Percentiles rank a stretch among this genome's conserved stretches.
phyloP scores from a whole-genome alignment of 2,888 invertebrate genomes.

The Pseudococcus jackbeardsleyi region DNA sequence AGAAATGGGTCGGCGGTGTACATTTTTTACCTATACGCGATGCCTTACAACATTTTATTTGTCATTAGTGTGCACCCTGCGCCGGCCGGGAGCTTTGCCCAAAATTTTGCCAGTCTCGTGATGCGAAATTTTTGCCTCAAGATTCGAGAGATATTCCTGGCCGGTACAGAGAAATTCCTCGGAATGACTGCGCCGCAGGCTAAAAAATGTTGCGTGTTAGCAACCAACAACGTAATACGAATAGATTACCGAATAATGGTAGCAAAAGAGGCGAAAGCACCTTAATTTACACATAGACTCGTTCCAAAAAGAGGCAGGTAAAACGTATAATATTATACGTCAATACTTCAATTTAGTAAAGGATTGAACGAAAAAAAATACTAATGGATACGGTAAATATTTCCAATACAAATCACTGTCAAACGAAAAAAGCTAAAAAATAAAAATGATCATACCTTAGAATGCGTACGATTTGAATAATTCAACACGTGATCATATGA shows the following conservation, averaged over 20 bases:
- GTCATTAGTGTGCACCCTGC: not conserved
- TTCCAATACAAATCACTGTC: not conserved
- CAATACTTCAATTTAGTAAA: not conserved
- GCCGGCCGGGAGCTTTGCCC: not conserved
- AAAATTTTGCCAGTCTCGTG: not conserved
- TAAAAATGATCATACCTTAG: not conserved
- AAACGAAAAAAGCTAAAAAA: not conserved
- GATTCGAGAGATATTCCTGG: not conserved
- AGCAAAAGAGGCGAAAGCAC: not conserved
- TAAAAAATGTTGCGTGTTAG: not conserved
- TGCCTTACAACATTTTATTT: not conserved
- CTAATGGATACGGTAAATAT: not conserved
- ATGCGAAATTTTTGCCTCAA: not conserved
- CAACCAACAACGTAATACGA: not conserved
- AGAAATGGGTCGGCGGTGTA: slow-evolving; percentile 24
- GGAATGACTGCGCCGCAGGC: not conserved
- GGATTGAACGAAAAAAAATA: not conserved
- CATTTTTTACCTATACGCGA: not conserved
- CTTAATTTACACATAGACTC: not conserved
- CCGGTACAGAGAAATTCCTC: not conserved
- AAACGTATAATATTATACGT: not conserved
- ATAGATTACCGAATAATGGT: not conserved
- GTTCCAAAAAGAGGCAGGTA: not conserved
- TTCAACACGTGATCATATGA: not conserved
- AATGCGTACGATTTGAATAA: not conserved